Conservation (phyloP, 2,888 invertebrate genomes). For the Podotricha telesiphe region DNA sequence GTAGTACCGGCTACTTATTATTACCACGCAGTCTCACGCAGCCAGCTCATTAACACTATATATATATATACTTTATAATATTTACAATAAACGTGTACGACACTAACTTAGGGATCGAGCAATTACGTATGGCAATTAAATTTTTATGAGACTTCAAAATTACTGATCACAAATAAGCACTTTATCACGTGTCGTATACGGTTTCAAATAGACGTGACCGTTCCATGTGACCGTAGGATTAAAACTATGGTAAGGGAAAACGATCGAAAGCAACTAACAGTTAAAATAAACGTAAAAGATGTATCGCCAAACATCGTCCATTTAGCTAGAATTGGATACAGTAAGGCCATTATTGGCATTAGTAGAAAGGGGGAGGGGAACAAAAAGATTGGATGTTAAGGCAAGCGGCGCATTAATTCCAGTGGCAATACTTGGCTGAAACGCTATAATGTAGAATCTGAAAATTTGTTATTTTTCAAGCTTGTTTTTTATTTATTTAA, state of each 20-base stretch:
- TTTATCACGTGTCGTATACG: neutral
- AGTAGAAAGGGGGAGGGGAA: constrained; percentile 55
- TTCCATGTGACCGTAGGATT: neutral
- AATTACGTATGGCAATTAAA: constrained; percentile 27
- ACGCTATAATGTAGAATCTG: constrained; percentile 68
- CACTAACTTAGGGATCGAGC: constrained; percentile 21
- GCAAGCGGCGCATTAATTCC: constrained; percentile 72
- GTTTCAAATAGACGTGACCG: neutral
- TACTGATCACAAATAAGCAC: neutral
- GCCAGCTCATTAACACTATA: constrained; percentile 60
- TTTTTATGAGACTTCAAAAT: constrained; percentile 6
- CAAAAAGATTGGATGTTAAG: constrained; percentile 63
- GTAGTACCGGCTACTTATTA: constrained; percentile 70
- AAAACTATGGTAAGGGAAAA: constrained; percentile 29
- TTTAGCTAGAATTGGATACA: constrained; percentile 51
- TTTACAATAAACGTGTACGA: constrained; percentile 9
- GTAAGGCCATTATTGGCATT: constrained; percentile 63
- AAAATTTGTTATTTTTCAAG: constrained; percentile 66
- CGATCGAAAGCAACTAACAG: constrained; percentile 35
- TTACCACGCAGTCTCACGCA: constrained; percentile 58
- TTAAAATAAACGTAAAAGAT: constrained; percentile 43
- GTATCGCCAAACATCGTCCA: constrained; percentile 45
- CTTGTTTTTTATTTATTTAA: constrained; percentile 47
- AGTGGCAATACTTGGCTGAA: constrained; percentile 63
- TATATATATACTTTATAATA: constrained; percentile 6